These are phyloP conservation scores for Lamproptera curius DNA, from an alignment of 2,888 invertebrate genomes.

Conservation along the genomic window DNA sequence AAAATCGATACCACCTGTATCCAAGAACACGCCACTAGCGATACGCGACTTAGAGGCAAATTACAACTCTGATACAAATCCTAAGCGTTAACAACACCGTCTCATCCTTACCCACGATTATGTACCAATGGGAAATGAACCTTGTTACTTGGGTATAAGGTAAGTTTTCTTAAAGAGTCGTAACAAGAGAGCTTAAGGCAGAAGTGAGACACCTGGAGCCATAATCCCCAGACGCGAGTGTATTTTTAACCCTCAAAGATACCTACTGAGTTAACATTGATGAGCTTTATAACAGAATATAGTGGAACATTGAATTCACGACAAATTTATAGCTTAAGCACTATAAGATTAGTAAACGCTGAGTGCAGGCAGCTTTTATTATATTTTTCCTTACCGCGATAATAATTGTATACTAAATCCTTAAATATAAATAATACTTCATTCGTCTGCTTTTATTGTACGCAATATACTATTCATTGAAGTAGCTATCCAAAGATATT, in stretches of 20 bases:
- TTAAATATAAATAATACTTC: background rate
- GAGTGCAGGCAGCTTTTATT: background rate
- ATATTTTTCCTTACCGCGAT: background rate
- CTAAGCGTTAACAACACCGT: slow-evolving; percentile 50
- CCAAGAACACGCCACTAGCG: slow-evolving; percentile 14
- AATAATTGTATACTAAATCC: too few relatives aligned
- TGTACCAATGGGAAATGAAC: slow-evolving; percentile 31
- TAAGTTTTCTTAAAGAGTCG: slow-evolving; percentile 25
- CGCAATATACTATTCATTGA: too few relatives aligned
- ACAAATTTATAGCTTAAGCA: background rate
- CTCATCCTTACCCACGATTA: slow-evolving; percentile 51
- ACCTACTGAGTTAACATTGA: slow-evolving; percentile 43
- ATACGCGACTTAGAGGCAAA: slow-evolving; percentile 36
- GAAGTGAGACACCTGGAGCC: slow-evolving; percentile 49
- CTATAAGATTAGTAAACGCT: background rate
- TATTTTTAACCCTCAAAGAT: slow-evolving; percentile 54
- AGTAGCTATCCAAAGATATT: too few relatives aligned
- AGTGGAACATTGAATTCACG: slow-evolving; percentile 21
- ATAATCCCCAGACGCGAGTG: slow-evolving; percentile 46
- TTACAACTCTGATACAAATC: slow-evolving; percentile 57
- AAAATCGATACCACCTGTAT: slow-evolving; percentile 14
- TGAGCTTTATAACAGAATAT: slow-evolving; percentile 42
- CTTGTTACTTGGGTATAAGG: slow-evolving; percentile 31
- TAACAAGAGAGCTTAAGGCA: slow-evolving; percentile 31
- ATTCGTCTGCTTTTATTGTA: too few relatives aligned